phyloP scores from a whole-genome alignment of 2,113 vertebrate species.

The Rattus rattus region DNA sequence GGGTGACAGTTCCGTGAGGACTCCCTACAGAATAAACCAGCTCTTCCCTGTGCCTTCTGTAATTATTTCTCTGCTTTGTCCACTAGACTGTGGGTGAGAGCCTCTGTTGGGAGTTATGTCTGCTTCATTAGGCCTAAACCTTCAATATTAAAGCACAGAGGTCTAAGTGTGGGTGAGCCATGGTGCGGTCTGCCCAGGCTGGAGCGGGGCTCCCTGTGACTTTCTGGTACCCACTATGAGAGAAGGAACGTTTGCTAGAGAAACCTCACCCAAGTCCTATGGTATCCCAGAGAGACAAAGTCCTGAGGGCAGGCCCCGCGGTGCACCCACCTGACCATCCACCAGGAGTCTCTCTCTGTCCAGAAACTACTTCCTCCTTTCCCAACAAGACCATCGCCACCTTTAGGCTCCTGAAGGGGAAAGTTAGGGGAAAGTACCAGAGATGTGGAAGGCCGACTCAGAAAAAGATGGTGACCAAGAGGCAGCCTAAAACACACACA shows the following conservation, averaged over 20 bases:
- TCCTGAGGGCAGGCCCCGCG: not conserved
- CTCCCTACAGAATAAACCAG: not conserved
- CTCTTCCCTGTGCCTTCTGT: not conserved
- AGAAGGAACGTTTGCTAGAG: not conserved
- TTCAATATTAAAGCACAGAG: not conserved
- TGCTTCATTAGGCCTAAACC: not conserved
- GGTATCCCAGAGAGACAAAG: not conserved
- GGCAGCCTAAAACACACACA: not conserved
- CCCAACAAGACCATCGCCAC: not conserved
- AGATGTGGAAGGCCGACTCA: not conserved
- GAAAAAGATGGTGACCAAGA: not conserved
- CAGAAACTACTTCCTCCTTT: not conserved
- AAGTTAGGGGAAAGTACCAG: not conserved
- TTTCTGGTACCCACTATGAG: not conserved
- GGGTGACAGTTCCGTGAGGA: not conserved
- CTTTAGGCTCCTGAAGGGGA: not conserved
- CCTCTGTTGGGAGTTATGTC: not conserved
- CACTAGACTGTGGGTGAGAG: not conserved
- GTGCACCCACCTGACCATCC: not conserved
- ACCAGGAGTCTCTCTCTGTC: conserved; percentile 13
- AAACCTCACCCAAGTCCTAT: not conserved
- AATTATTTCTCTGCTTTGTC: not conserved
- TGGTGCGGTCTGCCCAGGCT: not conserved
- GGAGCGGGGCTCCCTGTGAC: not conserved
- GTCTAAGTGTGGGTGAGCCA: not conserved